Percentiles rank a stretch among this genome's conserved stretches.
These are phyloP conservation scores for Lampris incognitus DNA, from an alignment of 2,113 vertebrate genomes.

Conservation along the genomic window DNA sequence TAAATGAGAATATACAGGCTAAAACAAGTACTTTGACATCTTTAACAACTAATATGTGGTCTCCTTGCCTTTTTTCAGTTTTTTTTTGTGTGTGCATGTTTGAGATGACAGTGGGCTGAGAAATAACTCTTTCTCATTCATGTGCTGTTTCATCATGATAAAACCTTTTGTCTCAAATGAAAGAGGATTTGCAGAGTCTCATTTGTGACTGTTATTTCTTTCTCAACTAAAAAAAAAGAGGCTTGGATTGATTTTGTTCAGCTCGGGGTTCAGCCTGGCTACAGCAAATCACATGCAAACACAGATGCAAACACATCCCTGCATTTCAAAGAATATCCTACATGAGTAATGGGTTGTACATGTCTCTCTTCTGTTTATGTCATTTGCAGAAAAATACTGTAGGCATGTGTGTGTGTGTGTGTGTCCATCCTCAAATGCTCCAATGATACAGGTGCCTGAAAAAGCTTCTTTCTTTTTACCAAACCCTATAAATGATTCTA, in stretches of 20 bases:
- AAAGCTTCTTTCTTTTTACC: not conserved
- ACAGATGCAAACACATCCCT: too few relatives aligned
- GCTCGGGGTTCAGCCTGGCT: conserved; percentile 5
- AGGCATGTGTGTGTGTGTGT: conserved; percentile 2
- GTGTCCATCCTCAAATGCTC: not conserved
- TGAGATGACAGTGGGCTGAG: conserved; percentile 35
- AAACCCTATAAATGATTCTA: conserved; percentile 1
- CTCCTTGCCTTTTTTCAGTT: conserved; percentile 22
- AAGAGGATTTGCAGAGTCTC: conserved; percentile 5
- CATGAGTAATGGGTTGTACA: not conserved
- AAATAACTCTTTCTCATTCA: conserved; percentile 29
- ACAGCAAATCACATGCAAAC: conserved; percentile 5
- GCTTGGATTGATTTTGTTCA: conserved; percentile 34
- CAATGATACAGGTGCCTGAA: not conserved
- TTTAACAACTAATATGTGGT: conserved; percentile 2
- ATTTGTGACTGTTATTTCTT: conserved; percentile 41
- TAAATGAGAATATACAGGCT: too few relatives aligned
- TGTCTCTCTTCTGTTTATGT: conserved; percentile 1
- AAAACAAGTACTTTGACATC: not conserved
- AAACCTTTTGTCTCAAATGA: conserved; percentile 12
- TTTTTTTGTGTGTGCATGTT: conserved; percentile 14
- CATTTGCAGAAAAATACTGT: not conserved
- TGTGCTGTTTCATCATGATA: conserved; percentile 37
- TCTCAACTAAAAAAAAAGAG: conserved; percentile 9
- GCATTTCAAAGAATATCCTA: not conserved